Conservation (phyloP, 2,797 vertebrate species). For the Podargus strigoides region DNA sequence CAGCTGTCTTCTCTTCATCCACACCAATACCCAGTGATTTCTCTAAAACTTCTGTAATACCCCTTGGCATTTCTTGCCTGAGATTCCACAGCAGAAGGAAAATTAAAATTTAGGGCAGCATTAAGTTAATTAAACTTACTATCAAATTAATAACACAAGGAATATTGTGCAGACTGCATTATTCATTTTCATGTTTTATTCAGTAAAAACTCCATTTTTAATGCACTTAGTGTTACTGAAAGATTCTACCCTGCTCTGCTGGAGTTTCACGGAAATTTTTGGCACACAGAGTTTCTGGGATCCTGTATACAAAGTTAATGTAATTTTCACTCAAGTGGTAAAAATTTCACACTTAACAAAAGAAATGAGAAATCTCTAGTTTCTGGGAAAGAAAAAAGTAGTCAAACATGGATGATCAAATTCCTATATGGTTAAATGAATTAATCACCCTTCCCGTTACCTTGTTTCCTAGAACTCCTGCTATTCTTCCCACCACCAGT, state of each 20-base stretch:
- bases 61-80: not conserved
- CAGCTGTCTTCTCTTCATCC: not conserved
- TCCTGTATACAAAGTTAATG: not conserved
- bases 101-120: slow-evolving; percentile 18
- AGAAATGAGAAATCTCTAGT: not conserved
- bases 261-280: not conserved
- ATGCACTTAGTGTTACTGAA: not conserved
- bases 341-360: not conserved
- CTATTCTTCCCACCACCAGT: not conserved
- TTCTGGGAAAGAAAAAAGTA: not conserved
- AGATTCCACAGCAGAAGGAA: not conserved
- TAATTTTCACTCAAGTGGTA: not conserved
- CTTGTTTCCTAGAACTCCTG: not conserved
- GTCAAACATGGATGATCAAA: not conserved
- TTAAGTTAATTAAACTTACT: slow-evolving; percentile 48
- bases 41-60: not conserved
- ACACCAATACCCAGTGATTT: not conserved
- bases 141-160: slow-evolving; percentile 34
- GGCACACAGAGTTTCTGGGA: not conserved
- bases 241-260: not conserved
- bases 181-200: slow-evolving; percentile 56
- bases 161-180: slow-evolving; percentile 14
- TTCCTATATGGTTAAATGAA: not conserved
- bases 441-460: not conserved
- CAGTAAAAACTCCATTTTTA: slow-evolving; percentile 11